These are phyloP conservation scores for Ictidomys tridecemlineatus DNA, from an alignment of 2,113 vertebrate species.

Conservation along the genomic window DNA sequence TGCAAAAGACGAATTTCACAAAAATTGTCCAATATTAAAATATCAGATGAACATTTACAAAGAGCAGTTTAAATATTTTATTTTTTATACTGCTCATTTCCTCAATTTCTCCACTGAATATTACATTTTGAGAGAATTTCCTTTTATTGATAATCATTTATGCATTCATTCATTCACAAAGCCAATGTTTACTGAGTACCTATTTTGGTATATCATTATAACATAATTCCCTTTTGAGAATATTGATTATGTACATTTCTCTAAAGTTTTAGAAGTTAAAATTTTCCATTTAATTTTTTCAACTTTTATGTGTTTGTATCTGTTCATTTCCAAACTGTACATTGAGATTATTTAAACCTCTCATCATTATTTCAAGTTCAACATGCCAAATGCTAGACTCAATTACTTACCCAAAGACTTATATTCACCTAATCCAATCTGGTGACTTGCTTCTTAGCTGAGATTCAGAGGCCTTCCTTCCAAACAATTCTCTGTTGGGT, in stretches of 20 bases:
- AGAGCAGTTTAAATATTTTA: background rate
- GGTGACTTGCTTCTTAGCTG: background rate
- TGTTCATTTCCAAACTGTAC: background rate
- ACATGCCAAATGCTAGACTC: too few relatives aligned
- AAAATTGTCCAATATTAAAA: background rate
- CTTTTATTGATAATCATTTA: background rate
- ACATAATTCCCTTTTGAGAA: background rate
- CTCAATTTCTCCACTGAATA: background rate
- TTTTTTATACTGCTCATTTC: background rate
- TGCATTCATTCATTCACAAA: background rate
- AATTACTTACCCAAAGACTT: background rate
- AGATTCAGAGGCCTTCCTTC: background rate
- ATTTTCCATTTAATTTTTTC: background rate
- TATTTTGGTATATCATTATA: background rate
- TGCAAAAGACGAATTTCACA: background rate
- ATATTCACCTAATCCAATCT: background rate
- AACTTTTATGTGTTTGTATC: background rate
- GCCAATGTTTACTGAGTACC: background rate
- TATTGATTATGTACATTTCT: background rate
- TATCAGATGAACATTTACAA: background rate
- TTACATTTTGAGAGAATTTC: background rate
- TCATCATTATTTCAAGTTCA: too few relatives aligned
- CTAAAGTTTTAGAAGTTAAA: background rate
- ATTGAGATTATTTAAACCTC: background rate
- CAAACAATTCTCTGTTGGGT: too few relatives aligned